A percentile compares a stretch with the other conserved stretches of the same genome.
Conservation (phyloP, 2,113 vertebrate genomes). For the Scartelaos histophorus region DNA sequence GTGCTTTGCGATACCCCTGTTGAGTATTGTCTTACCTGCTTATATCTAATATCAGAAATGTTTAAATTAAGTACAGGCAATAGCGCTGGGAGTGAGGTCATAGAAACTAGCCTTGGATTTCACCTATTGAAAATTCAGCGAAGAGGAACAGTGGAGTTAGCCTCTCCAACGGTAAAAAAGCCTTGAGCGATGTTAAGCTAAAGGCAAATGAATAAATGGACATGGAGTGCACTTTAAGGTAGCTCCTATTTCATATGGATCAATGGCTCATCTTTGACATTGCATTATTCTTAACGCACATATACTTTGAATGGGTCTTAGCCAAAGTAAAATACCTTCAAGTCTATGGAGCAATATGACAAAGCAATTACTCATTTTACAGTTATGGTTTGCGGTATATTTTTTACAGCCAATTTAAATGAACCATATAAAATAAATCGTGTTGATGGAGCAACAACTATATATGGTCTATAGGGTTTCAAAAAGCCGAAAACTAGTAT, state of each 20-base stretch:
- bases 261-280: background rate
- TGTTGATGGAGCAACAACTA: background rate
- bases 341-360: background rate
- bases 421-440: background rate
- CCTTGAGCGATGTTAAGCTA: background rate
- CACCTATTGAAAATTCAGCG: background rate
- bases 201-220: constrained; percentile 29
- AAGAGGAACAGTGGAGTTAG: background rate
- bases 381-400: background rate
- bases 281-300: background rate
- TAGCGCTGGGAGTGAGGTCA: background rate
- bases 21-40: background rate
- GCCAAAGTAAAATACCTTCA: background rate
- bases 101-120: background rate
- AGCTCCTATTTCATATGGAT: constrained; percentile 1
- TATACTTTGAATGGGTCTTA: background rate
- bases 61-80: background rate
- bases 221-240: constrained; percentile 26
- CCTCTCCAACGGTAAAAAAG: background rate
- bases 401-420: background rate
- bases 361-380: background rate
- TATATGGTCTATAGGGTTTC: too few species aligned
- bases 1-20: background rate
- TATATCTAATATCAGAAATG: background rate
- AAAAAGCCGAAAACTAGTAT: too few species aligned